These are phyloP conservation scores for Pseudolaguvia tuberculata DNA, from an alignment of 2,113 vertebrate species.

Conservation along the genomic window DNA sequence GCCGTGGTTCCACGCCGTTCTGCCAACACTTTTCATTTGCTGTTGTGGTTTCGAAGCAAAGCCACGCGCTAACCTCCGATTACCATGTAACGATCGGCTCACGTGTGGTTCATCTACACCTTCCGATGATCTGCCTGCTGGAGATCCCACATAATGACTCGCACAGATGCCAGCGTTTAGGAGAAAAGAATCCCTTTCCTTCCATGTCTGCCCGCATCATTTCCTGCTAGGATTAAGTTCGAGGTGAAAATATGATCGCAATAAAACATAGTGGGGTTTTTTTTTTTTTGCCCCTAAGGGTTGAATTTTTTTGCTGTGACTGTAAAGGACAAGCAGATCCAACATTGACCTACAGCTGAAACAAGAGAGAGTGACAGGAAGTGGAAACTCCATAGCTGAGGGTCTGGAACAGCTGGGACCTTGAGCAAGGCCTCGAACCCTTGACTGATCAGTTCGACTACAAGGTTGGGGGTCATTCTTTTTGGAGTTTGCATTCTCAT, in stretches of 20 bases:
- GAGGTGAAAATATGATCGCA: conserved; percentile 14
- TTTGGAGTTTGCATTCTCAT: too few relatives aligned
- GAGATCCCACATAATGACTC: conserved; percentile 20
- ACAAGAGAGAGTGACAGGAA: background rate
- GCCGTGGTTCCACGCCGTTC: background rate
- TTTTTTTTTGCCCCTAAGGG: too few relatives aligned
- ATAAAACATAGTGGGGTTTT: conserved; percentile 7
- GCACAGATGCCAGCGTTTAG: conserved; percentile 6
- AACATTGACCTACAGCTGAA: background rate
- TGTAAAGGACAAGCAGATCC: background rate
- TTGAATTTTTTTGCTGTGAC: background rate
- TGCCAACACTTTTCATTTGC: background rate
- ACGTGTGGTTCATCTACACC: conserved; percentile 7
- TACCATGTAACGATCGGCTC: conserved; percentile 12
- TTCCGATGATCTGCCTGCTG: conserved; percentile 10
- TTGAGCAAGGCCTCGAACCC: too few relatives aligned
- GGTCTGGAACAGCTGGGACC: too few relatives aligned
- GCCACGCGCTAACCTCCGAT: conserved; percentile 8
- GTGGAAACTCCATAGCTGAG: too few relatives aligned
- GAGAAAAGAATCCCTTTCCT: conserved; percentile 8
- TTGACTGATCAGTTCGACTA: too few relatives aligned
- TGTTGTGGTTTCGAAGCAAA: conserved; percentile 10
- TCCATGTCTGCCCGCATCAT: background rate
- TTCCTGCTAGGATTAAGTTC: background rate
- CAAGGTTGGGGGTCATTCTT: too few relatives aligned